Evolutionary conservation across 2,113 vertebrate species (phyloP).

Genomic region (Nothobranchius kuhntae): DNA sequence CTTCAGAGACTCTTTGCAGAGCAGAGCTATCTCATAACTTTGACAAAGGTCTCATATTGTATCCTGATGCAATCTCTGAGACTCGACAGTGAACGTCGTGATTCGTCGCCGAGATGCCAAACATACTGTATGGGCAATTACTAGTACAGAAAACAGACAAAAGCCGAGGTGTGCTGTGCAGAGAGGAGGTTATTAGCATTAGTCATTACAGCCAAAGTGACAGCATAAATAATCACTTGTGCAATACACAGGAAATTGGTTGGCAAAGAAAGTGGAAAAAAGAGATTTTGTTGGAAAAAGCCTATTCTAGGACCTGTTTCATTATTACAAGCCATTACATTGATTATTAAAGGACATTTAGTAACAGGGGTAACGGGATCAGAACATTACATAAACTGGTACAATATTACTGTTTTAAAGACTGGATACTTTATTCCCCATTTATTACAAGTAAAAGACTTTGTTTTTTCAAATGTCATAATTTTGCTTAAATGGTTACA

Average conservation of each 20-base stretch:
- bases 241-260: constrained; percentile 38
- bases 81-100: constrained; percentile 3
- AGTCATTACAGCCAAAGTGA: constrained; percentile 41
- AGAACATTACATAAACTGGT: neutral
- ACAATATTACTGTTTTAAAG: constrained; percentile 10
- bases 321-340: constrained; percentile 16
- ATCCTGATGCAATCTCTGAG: constrained; percentile 45
- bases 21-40: constrained; percentile 5
- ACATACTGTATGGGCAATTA: constrained; percentile 50
- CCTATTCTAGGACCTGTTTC: constrained; percentile 20
- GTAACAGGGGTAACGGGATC: constrained; percentile 7
- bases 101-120: constrained; percentile 32
- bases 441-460: constrained; percentile 21
- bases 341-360: constrained; percentile 20
- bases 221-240: constrained; percentile 24
- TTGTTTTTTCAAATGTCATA: constrained; percentile 10
- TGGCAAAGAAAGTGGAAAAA: constrained; percentile 10
- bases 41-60: constrained; percentile 13
- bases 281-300: constrained; percentile 4
- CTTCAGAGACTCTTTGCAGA: constrained; percentile 12
- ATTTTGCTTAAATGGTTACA: constrained; percentile 42
- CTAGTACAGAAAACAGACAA: constrained; percentile 30
- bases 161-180: constrained; percentile 22
- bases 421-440: constrained; percentile 5
- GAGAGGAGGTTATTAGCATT: constrained; percentile 48